phyloP scores from a whole-genome alignment of 1,140 invertebrate genomes.

The Aphelenchoides avenae region DNA sequence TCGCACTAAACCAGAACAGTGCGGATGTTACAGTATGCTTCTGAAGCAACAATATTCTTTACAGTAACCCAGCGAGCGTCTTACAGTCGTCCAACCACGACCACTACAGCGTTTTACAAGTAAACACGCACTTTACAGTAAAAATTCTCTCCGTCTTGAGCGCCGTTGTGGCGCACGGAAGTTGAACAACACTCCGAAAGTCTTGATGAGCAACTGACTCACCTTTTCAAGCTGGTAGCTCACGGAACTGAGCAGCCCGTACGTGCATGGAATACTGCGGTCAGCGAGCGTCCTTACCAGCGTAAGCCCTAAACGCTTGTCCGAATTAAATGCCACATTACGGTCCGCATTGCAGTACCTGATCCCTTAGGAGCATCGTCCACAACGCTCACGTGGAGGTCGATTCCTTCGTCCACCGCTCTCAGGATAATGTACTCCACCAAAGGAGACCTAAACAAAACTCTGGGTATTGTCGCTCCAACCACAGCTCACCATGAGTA shows the following conservation, averaged over 20 bases:
- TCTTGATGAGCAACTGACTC: too few species aligned
- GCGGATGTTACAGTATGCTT: too few species aligned
- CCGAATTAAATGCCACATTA: not conserved
- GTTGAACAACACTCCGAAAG: too few species aligned
- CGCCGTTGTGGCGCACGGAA: too few species aligned
- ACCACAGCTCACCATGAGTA: constrained; percentile 14
- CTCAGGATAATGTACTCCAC: constrained; percentile 26
- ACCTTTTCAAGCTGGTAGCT: constrained; percentile 21
- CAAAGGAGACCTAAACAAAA: constrained; percentile 26
- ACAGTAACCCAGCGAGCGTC: too few species aligned
- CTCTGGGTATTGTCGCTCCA: not conserved
- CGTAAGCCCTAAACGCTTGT: not conserved
- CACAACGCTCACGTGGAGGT: constrained; percentile 17
- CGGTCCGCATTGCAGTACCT: constrained; percentile 2
- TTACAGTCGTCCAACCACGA: too few species aligned
- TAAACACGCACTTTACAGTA: too few species aligned
- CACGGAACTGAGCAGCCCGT: constrained; percentile 23
- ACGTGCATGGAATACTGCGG: constrained; percentile 20
- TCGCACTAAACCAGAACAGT: too few species aligned
- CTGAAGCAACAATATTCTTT: too few species aligned
- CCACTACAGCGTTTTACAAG: too few species aligned
- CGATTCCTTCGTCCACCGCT: not conserved
- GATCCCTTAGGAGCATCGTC: constrained; percentile 9
- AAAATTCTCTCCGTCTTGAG: too few species aligned
- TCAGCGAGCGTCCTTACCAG: constrained; percentile 4